These are phyloP conservation scores for Hydrolagus affinis DNA, from an alignment of 2,113 vertebrate genomes.

Conservation along the genomic window DNA sequence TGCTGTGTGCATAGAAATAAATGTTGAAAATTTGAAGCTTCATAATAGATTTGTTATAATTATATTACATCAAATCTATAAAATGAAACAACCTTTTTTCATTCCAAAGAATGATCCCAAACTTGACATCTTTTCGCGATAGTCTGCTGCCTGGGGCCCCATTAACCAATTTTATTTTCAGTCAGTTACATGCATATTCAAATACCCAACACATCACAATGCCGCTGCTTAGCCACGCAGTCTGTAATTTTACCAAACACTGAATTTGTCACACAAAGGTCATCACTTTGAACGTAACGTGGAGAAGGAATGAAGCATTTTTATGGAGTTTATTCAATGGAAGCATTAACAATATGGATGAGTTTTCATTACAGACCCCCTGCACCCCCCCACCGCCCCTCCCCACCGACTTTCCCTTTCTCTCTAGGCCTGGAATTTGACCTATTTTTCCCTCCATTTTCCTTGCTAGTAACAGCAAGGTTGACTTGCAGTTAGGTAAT, in stretches of 20 bases:
- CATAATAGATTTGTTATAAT: too few species aligned
- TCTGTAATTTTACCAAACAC: background rate
- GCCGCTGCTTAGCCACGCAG: background rate
- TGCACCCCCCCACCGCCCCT: too few species aligned
- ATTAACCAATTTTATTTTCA: background rate
- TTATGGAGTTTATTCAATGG: background rate
- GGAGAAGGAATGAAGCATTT: background rate
- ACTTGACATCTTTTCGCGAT: background rate
- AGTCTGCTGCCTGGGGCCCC: background rate
- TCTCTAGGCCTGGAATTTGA: background rate
- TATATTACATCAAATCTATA: too few species aligned
- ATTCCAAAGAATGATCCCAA: slow-evolving; percentile 19
- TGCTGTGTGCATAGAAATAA: slow-evolving; percentile 15
- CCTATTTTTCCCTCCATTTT: slow-evolving; percentile 5
- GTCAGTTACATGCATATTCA: slow-evolving; percentile 21
- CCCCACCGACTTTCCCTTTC: background rate
- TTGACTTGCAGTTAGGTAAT: slow-evolving; percentile 10
- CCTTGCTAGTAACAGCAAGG: background rate
- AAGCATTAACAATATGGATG: slow-evolving; percentile 4
- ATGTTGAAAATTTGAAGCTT: too few species aligned
- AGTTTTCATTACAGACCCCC: background rate
- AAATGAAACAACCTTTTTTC: too few species aligned
- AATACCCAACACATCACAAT: slow-evolving; percentile 21
- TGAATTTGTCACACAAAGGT: background rate
- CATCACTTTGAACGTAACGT: background rate